Evolutionary conservation across 2,888 invertebrate genomes (phyloP).

Genomic region (Oligia latruncula): DNA sequence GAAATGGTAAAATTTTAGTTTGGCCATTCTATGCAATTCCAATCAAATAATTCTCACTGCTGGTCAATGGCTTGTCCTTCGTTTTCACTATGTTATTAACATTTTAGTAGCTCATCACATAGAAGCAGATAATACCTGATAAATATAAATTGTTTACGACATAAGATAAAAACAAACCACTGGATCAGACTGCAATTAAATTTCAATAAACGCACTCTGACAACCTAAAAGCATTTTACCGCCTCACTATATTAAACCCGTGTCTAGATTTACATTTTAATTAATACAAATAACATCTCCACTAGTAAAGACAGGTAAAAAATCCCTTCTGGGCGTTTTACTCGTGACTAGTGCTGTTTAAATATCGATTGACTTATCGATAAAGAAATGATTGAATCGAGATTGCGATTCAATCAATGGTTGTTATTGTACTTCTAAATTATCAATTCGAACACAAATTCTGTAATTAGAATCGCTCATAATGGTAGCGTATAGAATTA

Average conservation of each 20-base stretch:
- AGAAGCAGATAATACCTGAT: background rate
- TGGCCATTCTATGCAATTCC: background rate
- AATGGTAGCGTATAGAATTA: background rate
- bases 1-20: too few species aligned
- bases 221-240: conserved; percentile 49
- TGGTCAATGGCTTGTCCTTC: background rate
- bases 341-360: conserved; percentile 42
- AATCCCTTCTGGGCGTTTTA: conserved; percentile 48
- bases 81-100: background rate
- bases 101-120: background rate
- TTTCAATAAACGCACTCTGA: conserved; percentile 47
- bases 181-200: conserved; percentile 41
- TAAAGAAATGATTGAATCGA: conserved; percentile 19
- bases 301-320: conserved; percentile 43
- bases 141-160: conserved; percentile 36
- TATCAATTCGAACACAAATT: background rate
- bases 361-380: conserved; percentile 42
- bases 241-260: conserved; percentile 45
- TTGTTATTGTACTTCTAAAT: background rate
- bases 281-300: conserved; percentile 59
- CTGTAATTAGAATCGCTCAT: background rate
- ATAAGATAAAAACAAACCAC: conserved; percentile 24
- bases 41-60: too few species aligned
- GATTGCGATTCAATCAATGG: background rate
- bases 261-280: conserved; percentile 62